Evolutionary conservation across 1,140 invertebrate genomes (phyloP).

Genomic region (Zaprionus camerounensis): DNA sequence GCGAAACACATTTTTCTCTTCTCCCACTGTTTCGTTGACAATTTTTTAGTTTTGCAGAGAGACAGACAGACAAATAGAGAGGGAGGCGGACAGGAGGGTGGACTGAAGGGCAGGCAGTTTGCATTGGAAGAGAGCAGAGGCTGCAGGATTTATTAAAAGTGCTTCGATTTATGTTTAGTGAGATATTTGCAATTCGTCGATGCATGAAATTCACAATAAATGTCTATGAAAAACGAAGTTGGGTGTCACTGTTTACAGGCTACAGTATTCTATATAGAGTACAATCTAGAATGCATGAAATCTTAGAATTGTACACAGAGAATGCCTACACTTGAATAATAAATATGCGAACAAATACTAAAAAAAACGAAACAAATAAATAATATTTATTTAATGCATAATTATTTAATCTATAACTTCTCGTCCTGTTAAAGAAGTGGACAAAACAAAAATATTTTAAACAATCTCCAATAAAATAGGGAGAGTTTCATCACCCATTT

Average conservation of each 20-base stretch:
- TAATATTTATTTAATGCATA: background rate
- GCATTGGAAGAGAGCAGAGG: background rate
- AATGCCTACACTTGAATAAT: background rate
- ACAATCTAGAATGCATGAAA: too few relatives aligned
- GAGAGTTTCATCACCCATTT: background rate
- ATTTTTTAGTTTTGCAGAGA: constrained; percentile 55
- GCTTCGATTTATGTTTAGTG: constrained; percentile 78
- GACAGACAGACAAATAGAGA: constrained; percentile 14
- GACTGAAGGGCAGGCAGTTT: background rate
- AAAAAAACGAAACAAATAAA: background rate
- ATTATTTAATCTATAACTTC: too few relatives aligned
- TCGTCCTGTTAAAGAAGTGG: background rate
- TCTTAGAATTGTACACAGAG: too few relatives aligned
- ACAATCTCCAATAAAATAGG: background rate
- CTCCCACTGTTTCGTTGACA: constrained; percentile 65
- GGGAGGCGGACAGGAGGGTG: background rate
- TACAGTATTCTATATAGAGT: background rate
- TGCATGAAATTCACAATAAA: constrained; percentile 64
- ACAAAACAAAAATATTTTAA: background rate
- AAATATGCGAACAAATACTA: background rate
- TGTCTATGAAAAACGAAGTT: constrained; percentile 38
- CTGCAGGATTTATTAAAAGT: constrained; percentile 72
- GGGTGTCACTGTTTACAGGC: background rate
- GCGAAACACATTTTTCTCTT: constrained; percentile 69
- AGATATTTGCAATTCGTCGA: constrained; percentile 74